Evolutionary conservation across 2,888 invertebrate genomes (phyloP), one percentile per base, ranked within the genome.

Genomic region (Diarsia brunnea): DNA sequence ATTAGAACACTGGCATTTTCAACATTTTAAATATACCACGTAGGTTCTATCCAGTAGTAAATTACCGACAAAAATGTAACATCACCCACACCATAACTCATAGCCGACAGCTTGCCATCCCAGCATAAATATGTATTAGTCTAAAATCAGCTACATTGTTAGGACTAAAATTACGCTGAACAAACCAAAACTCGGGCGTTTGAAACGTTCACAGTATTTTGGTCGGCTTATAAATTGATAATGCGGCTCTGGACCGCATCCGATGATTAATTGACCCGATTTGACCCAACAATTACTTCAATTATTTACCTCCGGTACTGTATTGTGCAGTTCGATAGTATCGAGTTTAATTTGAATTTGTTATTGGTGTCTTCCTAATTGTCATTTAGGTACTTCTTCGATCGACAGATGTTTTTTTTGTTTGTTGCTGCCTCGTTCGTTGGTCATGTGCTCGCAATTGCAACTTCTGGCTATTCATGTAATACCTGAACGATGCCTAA

Each of bases 191-290:
- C 27, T 27, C 53, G 27, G 10, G 14, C 27, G 81, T 85, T 88
- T 79, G 79, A 81, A 84, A 87, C 87, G 82, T 84, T 88, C 60
- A 31, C 60, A 60, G 89, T 92, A 92, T 93, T 94, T 94, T 88
- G 92, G 92, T 88, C 85, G 88, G 89, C 87, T 89, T 90, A 93
- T 94, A 92, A 94, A 95, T 95, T 92, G 91, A 90, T 94, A 93
- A 94, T 93, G 92, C 89, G 90, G 90, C 92, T 90, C 89, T 88
- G 89, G 91, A 90, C 92, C 91, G 91, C 92, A 91, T 92, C 93
- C 92, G 91, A 95, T 95, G 94, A 95, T 95, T 95, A 95, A 96
- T 96, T 96, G 96, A 96, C 95, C 96, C 92, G 91, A 92, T 93
- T 93, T 93, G 94, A 95, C 95, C 95, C 90, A 92, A 91, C 95